Evolutionary conservation across 2,113 vertebrate species (phyloP).

Genomic region (Nothocercus nigrocapillus): DNA sequence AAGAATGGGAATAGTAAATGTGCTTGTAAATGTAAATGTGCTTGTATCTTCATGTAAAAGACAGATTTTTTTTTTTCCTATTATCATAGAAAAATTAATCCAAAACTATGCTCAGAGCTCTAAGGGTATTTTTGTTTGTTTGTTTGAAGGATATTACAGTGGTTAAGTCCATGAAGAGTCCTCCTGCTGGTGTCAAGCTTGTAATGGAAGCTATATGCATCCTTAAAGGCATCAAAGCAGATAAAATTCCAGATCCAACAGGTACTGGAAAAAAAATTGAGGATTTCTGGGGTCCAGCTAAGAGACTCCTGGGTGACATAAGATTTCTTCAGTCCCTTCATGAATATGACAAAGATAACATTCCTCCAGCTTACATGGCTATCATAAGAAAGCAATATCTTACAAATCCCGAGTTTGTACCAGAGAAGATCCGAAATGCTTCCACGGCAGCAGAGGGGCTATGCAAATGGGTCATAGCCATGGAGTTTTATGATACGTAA

Average conservation of each 20-base stretch:
- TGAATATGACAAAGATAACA: slow-evolving; percentile 92
- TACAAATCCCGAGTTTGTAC: slow-evolving; percentile 90
- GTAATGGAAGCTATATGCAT: slow-evolving; percentile 96
- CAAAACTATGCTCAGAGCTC: not conserved
- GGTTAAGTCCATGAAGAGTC: slow-evolving; percentile 95
- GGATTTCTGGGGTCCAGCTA: slow-evolving; percentile 93
- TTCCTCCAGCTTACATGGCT: slow-evolving; percentile 81
- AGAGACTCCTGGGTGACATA: slow-evolving; percentile 90
- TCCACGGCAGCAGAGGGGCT: slow-evolving; percentile 90
- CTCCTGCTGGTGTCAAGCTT: slow-evolving; percentile 88
- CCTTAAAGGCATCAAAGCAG: slow-evolving; percentile 90
- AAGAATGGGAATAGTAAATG: not conserved
- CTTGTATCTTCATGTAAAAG: not conserved
- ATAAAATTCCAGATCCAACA: slow-evolving; percentile 87
- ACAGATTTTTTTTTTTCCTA: not conserved
- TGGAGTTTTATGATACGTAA: slow-evolving; percentile 90
- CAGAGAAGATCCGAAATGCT: slow-evolving; percentile 90
- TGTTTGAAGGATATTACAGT: slow-evolving; percentile 88
- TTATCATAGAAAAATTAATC: not conserved
- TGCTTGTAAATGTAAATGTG: not conserved
- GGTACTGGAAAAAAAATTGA: slow-evolving; percentile 89
- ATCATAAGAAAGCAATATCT: slow-evolving; percentile 90
- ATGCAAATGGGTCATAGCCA: slow-evolving; percentile 91
- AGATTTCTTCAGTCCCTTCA: slow-evolving; percentile 91
- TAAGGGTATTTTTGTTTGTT: not conserved